These are phyloP conservation scores for Chaenocephalus aceratus DNA, from an alignment of 2,113 vertebrate species.

Conservation along the genomic window DNA sequence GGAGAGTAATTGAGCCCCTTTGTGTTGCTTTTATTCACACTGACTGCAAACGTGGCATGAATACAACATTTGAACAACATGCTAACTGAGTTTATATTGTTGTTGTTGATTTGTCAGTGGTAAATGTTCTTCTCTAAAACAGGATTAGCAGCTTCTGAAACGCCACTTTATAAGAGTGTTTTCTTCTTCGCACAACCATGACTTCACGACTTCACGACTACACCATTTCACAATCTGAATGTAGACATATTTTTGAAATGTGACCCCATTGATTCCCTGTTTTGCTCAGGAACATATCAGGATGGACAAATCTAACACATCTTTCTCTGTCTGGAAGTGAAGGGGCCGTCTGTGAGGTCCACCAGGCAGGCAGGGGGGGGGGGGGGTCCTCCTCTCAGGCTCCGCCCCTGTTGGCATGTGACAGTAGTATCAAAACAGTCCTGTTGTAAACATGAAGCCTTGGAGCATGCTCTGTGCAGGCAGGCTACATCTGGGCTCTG, in stretches of 20 bases:
- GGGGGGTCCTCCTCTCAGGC: conserved; percentile 8
- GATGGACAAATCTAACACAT: conserved; percentile 24
- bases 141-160: neutral
- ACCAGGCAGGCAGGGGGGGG: conserved; percentile 1
- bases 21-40: too few species aligned
- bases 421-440: conserved; percentile 55
- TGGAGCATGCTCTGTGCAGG: conserved; percentile 62
- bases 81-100: neutral
- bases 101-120: too few species aligned
- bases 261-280: conserved; percentile 7
- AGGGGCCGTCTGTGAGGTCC: conserved; percentile 13
- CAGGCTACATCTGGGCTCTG: conserved; percentile 67
- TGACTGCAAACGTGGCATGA: too few species aligned
- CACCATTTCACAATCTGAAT: conserved; percentile 52
- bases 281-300: conserved; percentile 14
- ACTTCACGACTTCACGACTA: neutral
- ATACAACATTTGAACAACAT: neutral
- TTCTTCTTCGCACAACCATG: neutral
- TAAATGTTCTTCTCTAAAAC: neutral
- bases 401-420: conserved; percentile 18
- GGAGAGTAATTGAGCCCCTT: too few species aligned
- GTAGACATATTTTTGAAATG: conserved; percentile 17
- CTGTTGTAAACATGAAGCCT: conserved; percentile 59
- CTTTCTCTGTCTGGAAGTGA: conserved; percentile 20
- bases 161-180: neutral